These are phyloP conservation scores for Dysmachus trigonus DNA, from an alignment of 2,888 invertebrate species.

Conservation along the genomic window DNA sequence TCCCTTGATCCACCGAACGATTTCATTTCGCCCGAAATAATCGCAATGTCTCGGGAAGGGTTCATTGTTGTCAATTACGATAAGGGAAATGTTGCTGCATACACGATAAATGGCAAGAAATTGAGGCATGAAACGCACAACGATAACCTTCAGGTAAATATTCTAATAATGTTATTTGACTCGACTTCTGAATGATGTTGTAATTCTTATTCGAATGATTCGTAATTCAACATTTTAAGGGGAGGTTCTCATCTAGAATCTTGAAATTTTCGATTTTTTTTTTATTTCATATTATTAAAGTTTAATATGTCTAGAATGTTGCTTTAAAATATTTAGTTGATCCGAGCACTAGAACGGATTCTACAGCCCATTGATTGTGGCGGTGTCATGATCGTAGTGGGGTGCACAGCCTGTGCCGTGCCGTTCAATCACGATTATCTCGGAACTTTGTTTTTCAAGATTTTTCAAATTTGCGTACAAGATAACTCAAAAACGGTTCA, in stretches of 20 bases:
- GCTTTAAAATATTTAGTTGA: too few species aligned
- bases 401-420: too few species aligned
- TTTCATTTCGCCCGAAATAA: slow-evolving; percentile 82
- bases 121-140: slow-evolving; percentile 91
- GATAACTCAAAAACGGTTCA: too few species aligned
- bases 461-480: too few species aligned
- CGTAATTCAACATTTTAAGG: background rate
- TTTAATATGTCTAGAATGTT: too few species aligned
- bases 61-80: slow-evolving; percentile 95
- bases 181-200: background rate
- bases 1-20: slow-evolving; percentile 85
- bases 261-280: background rate
- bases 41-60: slow-evolving; percentile 95
- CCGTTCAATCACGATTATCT: too few species aligned
- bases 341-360: too few species aligned
- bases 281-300: background rate
- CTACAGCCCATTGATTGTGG: too few species aligned
- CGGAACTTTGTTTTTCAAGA: too few species aligned
- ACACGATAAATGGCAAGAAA: slow-evolving; percentile 92
- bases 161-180: slow-evolving; percentile 46
- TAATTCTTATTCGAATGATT: too few species aligned
- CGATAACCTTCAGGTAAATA: slow-evolving; percentile 88
- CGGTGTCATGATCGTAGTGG: too few species aligned
- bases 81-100: slow-evolving; percentile 90
- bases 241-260: too few species aligned